Conservation (phyloP, 2,888 invertebrate genomes). For the Xanthia togata region DNA sequence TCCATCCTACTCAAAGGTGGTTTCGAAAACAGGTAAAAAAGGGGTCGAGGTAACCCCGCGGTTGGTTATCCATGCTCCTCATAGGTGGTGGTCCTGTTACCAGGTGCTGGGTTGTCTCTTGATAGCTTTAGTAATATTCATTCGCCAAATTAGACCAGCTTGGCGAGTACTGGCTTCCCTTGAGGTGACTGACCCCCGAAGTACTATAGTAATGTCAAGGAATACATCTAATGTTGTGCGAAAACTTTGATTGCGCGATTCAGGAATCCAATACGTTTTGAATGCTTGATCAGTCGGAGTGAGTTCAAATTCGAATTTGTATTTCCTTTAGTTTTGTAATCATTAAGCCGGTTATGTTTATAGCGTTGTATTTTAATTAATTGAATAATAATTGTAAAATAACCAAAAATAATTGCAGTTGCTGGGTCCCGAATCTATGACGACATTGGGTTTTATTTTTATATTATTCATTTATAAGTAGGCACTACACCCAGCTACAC, state of each 20-base stretch:
- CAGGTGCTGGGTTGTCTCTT: too few species aligned
- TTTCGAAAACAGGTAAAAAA: too few species aligned
- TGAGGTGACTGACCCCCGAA: conserved; percentile 32
- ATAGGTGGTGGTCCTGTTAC: too few species aligned
- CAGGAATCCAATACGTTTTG: background rate
- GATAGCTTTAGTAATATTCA: too few species aligned
- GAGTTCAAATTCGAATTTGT: background rate
- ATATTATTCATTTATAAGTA: too few species aligned
- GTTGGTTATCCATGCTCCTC: too few species aligned
- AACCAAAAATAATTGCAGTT: conserved; percentile 2
- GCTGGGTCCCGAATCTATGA: background rate
- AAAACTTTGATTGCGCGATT: conserved; percentile 31
- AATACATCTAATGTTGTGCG: background rate
- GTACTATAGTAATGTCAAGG: accelerated
- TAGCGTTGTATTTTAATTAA: background rate
- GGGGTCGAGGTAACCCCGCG: too few species aligned
- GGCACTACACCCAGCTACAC: too few species aligned
- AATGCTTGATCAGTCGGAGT: too few species aligned
- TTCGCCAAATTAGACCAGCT: conserved; percentile 20
- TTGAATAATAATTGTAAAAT: background rate
- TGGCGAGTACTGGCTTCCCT: conserved; percentile 25
- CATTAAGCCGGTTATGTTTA: background rate
- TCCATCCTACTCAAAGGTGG: too few species aligned
- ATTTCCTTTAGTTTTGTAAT: background rate
- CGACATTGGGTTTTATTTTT: background rate